A percentile compares a stretch with the other conserved stretches of the same genome.
These are phyloP conservation scores for Lethocerus indicus DNA, from an alignment of 1,140 invertebrate species.

Conservation along the genomic window DNA sequence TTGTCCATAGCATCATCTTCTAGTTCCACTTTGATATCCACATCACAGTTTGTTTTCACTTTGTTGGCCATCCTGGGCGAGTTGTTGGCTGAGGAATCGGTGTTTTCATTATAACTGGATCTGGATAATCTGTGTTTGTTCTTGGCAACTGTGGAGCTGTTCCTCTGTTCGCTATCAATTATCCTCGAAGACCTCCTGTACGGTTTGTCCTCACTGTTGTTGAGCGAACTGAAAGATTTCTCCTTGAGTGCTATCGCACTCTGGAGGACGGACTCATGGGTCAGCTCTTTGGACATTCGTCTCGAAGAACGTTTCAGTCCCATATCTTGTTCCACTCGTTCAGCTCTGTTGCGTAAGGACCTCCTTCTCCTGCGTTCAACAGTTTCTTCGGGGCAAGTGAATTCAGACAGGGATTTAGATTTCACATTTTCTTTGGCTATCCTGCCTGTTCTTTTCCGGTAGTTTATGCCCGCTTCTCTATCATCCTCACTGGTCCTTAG, in stretches of 20 bases:
- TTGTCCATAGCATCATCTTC: too few species aligned
- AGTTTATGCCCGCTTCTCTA: too few species aligned
- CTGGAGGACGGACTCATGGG: conserved; percentile 21
- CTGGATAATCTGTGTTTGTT: too few species aligned
- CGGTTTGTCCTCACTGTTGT: conserved; percentile 14
- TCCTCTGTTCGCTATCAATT: too few species aligned
- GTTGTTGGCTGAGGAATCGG: too few species aligned
- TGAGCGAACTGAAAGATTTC: conserved; percentile 21
- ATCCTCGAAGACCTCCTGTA: conserved; percentile 11
- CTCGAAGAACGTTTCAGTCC: conserved; percentile 20
- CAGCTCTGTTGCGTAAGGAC: not conserved
- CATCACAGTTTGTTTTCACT: too few species aligned
- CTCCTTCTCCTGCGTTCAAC: conserved; percentile 2
- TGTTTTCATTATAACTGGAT: too few species aligned
- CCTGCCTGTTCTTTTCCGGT: not conserved
- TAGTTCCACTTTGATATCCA: too few species aligned
- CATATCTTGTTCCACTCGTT: conserved; percentile 3
- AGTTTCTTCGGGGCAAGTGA: not conserved
- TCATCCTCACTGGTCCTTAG: too few species aligned
- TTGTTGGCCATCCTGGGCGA: too few species aligned
- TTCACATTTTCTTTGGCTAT: not conserved
- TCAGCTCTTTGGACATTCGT: conserved; percentile 19
- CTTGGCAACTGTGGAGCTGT: too few species aligned
- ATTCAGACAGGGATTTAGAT: not conserved
- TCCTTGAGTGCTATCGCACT: conserved; percentile 24